These are phyloP conservation scores for Acropternis orthonyx DNA, from an alignment of 2,797 vertebrate genomes.

Conservation along the genomic window DNA sequence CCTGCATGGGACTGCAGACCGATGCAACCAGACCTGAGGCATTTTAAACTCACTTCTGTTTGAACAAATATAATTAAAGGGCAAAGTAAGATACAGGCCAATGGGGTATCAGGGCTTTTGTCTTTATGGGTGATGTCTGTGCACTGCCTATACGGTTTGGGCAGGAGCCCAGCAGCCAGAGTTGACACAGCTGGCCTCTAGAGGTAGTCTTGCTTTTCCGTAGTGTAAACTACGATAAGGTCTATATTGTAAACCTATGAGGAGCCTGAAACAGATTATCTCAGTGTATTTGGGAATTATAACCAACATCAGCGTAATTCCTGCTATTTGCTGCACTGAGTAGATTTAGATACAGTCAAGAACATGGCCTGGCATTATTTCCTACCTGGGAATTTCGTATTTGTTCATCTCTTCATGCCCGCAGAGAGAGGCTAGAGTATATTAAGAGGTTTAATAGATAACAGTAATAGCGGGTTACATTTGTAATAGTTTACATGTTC, in stretches of 20 bases:
- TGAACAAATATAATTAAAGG: slow-evolving; percentile 13
- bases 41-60: neutral
- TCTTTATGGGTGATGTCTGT: neutral
- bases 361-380: neutral
- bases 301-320: neutral
- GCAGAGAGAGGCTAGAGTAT: neutral
- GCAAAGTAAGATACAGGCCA: neutral
- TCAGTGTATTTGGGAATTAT: neutral
- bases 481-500: neutral
- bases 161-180: slow-evolving; percentile 1
- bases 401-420: neutral
- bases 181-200: slow-evolving; percentile 30
- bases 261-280: neutral
- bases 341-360: neutral
- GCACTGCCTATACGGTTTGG: neutral
- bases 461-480: neutral
- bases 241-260: neutral
- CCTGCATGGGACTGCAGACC: neutral
- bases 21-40: neutral
- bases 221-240: neutral
- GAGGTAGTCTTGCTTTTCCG: neutral
- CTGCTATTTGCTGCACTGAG: neutral
- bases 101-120: neutral
- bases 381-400: neutral
- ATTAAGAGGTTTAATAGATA: neutral